Conservation (phyloP, 2,797 vertebrate species). For the Perdix hodgsoniae region DNA sequence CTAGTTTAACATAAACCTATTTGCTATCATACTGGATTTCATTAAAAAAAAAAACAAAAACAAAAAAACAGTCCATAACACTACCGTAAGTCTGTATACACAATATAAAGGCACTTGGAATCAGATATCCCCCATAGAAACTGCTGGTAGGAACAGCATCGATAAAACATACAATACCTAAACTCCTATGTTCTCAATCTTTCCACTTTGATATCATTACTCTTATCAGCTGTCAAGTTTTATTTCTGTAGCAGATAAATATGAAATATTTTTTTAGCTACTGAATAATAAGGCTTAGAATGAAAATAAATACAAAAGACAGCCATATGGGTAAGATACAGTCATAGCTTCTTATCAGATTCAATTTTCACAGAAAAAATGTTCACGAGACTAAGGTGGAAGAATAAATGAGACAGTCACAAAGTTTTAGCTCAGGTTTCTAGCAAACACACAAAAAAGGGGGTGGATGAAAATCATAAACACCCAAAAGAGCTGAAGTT, state of each 20-base stretch:
- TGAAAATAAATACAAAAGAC: constrained; percentile 29
- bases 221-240: background rate
- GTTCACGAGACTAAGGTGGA: background rate
- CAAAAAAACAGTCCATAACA: background rate
- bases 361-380: background rate
- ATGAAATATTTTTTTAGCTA: background rate
- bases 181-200: background rate
- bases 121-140: constrained; percentile 41
- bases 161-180: background rate
- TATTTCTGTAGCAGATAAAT: constrained; percentile 10
- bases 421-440: background rate
- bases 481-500: background rate
- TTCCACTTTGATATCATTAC: constrained; percentile 1
- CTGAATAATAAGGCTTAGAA: background rate
- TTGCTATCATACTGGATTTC: background rate
- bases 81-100: background rate
- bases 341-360: background rate
- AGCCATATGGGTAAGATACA: background rate
- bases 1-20: constrained; percentile 20
- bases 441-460: background rate
- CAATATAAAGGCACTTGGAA: background rate
- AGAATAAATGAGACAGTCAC: background rate
- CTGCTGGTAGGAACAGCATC: background rate
- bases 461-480: background rate
- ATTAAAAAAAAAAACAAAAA: background rate